Evolutionary conservation across 2,113 vertebrate species (phyloP).

Genomic region (Cyanoramphus novaezelandiae): DNA sequence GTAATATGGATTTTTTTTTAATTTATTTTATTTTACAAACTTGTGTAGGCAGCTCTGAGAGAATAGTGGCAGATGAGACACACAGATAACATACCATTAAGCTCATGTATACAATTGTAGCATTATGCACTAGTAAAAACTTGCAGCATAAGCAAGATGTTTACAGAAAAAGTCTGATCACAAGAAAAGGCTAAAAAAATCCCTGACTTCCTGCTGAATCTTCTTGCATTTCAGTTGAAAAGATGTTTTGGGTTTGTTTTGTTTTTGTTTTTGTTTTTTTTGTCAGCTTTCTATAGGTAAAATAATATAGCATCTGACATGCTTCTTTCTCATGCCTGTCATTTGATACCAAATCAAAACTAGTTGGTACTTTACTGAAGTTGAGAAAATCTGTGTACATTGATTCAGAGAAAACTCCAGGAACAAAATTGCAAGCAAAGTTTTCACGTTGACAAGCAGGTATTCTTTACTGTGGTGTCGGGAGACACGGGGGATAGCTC

Average conservation of each 20-base stretch:
- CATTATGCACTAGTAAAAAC: neutral
- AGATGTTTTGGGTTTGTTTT: neutral
- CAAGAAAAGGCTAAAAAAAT: neutral
- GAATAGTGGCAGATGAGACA: neutral
- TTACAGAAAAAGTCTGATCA: neutral
- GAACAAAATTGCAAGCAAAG: too few species aligned
- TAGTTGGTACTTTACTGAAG: fast-evolving
- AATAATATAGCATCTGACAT: neutral
- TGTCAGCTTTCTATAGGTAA: neutral
- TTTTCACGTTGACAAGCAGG: too few species aligned
- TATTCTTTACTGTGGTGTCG: too few species aligned
- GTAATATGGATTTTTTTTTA: neutral
- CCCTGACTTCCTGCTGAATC: neutral
- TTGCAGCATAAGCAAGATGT: neutral
- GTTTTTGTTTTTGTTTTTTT: neutral
- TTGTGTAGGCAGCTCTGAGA: neutral
- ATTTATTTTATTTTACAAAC: neutral
- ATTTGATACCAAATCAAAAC: neutral
- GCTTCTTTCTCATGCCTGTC: neutral
- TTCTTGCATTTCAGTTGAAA: neutral
- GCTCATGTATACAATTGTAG: neutral
- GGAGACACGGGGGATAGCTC: too few species aligned
- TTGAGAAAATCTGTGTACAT: fast-evolving
- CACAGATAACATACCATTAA: neutral
- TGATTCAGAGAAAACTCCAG: too few species aligned